Base-by-base conservation (phyloP, 2,888 invertebrate species). In the Synergus japonicus region DNA sequence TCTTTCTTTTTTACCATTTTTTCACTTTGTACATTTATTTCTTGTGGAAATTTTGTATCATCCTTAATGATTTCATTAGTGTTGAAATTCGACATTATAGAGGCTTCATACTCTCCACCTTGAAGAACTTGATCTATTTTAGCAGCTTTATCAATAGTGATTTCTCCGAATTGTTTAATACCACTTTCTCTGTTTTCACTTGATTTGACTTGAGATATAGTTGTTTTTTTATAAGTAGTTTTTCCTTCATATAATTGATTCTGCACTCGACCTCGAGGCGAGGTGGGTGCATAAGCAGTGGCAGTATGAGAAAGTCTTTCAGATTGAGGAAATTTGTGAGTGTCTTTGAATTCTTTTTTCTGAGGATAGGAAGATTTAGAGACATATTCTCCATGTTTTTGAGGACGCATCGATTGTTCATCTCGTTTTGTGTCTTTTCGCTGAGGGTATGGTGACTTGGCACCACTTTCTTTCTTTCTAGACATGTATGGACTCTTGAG, bases 401-500 rank as follows among this genome's bases (percentile, higher is more conserved):
- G 84, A 81, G n/a, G 80, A 76, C 46, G 79, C 76, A 66, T 80
- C 12, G 64, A 15, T 82, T 22, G 77, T 65, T 76, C 79, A 12
- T 81, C 83, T 44, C 86, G 85, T 54, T 43, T 84, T 29, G 79
- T 80, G 10, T 88, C 88, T 63, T 85, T 88, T 49, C 83, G 84
- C 18, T 81, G 83, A 7, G 76, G 67, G 46, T 83, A 85, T 13
- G 83, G 84, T 66, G 84, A 87, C 69, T 89, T 89, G 0, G 79
- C 77, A 10, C 84, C 84, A 43, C 76, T 82, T 1, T 90, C 89
- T 22, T 85, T 87, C 63, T 86, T 88, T 9, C 85, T 85, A 15
- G 86, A 86, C 2, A 85, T 81, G 44, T 86, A 87, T 5, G 86
- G 86, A 83, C 86, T 88, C 66, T 88, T 90, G 12, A 88, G 81